Percentiles rank a stretch among this genome's conserved stretches.
Conservation (phyloP, 2,113 vertebrate genomes). For the Barnardius zonarius region DNA sequence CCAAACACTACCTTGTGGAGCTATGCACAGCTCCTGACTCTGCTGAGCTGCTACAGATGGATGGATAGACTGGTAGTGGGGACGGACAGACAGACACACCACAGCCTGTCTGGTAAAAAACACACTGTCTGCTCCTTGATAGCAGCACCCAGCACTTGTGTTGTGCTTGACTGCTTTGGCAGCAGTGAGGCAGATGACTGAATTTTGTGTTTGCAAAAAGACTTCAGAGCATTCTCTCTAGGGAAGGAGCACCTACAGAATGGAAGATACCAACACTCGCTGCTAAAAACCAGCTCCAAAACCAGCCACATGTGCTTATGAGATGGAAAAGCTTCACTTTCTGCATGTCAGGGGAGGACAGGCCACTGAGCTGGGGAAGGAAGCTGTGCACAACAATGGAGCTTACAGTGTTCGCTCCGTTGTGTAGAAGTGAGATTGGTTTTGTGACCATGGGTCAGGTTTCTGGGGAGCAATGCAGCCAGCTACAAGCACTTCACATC, state of each 20-base stretch:
- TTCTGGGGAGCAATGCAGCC: not conserved
- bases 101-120: not conserved
- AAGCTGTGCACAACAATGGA: not conserved
- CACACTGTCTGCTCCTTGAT: not conserved
- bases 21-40: not conserved
- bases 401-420: not conserved
- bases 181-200: not conserved
- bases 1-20: not conserved
- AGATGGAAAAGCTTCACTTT: not conserved
- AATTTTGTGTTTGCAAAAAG: not conserved
- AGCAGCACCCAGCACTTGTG: not conserved
- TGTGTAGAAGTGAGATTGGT: not conserved
- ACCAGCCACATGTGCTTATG: fast-evolving
- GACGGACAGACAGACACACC: not conserved
- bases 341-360: not conserved
- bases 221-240: not conserved
- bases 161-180: not conserved
- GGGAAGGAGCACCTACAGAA: not conserved
- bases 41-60: not conserved
- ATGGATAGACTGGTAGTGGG: not conserved
- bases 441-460: not conserved
- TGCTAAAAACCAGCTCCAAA: not conserved
- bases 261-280: not conserved
- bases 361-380: not conserved
- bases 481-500: fast-evolving